A percentile compares a stretch with the other conserved stretches of the same genome.
These are phyloP conservation scores for Mythimna albipuncta DNA, from an alignment of 2,888 invertebrate species.

Conservation along the genomic window DNA sequence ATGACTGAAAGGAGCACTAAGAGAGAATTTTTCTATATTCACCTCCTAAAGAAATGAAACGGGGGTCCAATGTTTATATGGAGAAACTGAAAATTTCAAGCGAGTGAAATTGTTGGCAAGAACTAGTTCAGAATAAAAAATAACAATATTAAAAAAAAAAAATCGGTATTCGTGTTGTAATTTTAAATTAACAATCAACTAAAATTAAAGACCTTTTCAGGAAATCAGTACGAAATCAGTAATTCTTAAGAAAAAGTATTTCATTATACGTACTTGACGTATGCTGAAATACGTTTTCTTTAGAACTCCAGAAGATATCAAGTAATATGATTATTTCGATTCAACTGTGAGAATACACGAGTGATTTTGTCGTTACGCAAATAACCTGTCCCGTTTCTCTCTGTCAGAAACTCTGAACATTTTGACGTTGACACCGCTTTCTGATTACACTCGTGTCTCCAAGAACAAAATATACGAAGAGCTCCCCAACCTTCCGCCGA, in stretches of 20 bases:
- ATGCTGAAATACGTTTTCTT: not conserved
- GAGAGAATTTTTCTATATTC: too few species aligned
- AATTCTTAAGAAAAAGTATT: too few species aligned
- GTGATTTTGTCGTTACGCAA: slow-evolving; percentile 22
- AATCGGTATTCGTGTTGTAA: not conserved
- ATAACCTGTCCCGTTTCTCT: slow-evolving; percentile 43
- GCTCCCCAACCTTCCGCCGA: slow-evolving; percentile 9
- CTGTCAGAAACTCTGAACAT: slow-evolving; percentile 20
- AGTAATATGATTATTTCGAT: slow-evolving; percentile 30
- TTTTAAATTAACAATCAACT: not conserved
- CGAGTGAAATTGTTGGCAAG: too few species aligned
- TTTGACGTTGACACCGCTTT: slow-evolving; percentile 46
- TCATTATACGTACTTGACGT: too few species aligned
- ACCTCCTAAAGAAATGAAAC: too few species aligned
- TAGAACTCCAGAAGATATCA: slow-evolving; percentile 13
- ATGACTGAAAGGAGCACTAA: too few species aligned
- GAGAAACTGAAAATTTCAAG: too few species aligned
- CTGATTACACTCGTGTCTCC: slow-evolving; percentile 33
- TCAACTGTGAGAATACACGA: slow-evolving; percentile 23
- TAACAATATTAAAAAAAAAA: too few species aligned
- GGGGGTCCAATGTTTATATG: too few species aligned
- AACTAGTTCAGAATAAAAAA: too few species aligned
- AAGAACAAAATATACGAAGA: slow-evolving; percentile 41
- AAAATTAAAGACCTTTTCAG: too few species aligned
- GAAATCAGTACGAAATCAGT: too few species aligned